These are phyloP conservation scores for Reticulitermes speratus DNA, from an alignment of 1,140 invertebrate species.

Conservation along the genomic window DNA sequence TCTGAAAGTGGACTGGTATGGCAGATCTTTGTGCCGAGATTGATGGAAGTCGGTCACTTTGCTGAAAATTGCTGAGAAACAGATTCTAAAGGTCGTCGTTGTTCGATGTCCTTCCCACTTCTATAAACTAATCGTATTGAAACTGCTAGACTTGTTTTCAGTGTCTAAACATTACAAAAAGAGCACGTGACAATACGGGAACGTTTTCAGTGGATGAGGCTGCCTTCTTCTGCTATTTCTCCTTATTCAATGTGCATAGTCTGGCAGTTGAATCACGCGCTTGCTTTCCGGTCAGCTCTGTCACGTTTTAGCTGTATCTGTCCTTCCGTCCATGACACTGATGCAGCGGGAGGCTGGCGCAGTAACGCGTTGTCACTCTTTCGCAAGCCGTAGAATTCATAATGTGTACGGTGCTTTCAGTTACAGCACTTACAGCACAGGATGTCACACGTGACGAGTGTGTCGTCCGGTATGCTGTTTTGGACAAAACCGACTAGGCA, in stretches of 20 bases:
- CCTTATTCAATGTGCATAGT: background rate
- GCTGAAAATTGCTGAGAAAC: too few species aligned
- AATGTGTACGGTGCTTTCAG: background rate
- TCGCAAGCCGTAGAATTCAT: background rate
- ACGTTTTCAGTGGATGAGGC: background rate
- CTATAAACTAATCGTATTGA: too few species aligned
- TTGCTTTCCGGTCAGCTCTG: background rate
- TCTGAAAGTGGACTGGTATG: too few species aligned
- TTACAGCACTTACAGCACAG: background rate
- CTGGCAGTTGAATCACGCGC: background rate
- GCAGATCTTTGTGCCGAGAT: too few species aligned
- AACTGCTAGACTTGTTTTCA: background rate
- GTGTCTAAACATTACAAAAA: background rate
- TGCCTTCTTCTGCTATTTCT: too few species aligned
- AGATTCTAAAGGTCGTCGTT: too few species aligned
- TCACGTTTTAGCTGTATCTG: background rate
- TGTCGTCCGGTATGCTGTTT: too few species aligned
- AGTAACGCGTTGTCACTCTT: background rate
- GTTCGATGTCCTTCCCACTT: too few species aligned
- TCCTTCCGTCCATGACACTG: background rate
- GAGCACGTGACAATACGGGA: background rate
- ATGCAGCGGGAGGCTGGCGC: background rate
- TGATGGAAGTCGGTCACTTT: too few species aligned
- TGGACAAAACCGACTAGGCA: too few species aligned
- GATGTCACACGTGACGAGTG: too few species aligned